Evolutionary conservation across 2,113 vertebrate species (phyloP), one percentile per base, ranked within the genome.

Genomic region (Gymnorhina tibicen): DNA sequence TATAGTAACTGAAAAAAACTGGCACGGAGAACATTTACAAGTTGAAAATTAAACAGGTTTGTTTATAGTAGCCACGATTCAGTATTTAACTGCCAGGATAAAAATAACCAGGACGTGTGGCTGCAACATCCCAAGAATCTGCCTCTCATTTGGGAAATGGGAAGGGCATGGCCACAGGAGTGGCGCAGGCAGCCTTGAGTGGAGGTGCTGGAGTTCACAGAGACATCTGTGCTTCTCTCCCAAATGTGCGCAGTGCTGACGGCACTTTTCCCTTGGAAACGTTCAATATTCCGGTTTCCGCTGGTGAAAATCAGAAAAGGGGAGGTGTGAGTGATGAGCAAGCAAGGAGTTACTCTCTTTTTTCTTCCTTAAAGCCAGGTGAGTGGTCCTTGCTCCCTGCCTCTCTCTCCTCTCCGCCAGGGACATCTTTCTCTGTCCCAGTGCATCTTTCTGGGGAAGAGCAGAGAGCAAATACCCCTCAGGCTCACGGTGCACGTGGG

Each of bases 11-110:
- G 80, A 26, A 68, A 62, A 73, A 80, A 89, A 4, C 47, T 93
- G 93, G 80, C 91, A 56, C 14, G 3, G 49, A 35, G 70, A 76
- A 32, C 39, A 53, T 59, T 39, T 78, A 53, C 80, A 76, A 88
- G 76, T 26, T 76, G 33, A 79, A 85, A 94, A 84, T 95, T 30
- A 89, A 94, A 41, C 74, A 84, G 87, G 77, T 67, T 95, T 86
- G 75, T 96, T 97, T 94, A 63, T 39, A 89, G 93, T 85, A 80
- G 88, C 89, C 53, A 7, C 44, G 30, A 76, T 87, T 90, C 75
- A 66, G 49, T 53, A 47, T 76, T 93, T 75, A 33, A 32, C 46
- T 78, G 66, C 75, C 85, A 70, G 84, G 50, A 39, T 85, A 84
- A 94, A 96, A 94, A 93, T 80, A 93, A 35, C 75, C 11, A 3